Conservation (phyloP, 2,113 vertebrate species). For the Kryptolebias marmoratus region DNA sequence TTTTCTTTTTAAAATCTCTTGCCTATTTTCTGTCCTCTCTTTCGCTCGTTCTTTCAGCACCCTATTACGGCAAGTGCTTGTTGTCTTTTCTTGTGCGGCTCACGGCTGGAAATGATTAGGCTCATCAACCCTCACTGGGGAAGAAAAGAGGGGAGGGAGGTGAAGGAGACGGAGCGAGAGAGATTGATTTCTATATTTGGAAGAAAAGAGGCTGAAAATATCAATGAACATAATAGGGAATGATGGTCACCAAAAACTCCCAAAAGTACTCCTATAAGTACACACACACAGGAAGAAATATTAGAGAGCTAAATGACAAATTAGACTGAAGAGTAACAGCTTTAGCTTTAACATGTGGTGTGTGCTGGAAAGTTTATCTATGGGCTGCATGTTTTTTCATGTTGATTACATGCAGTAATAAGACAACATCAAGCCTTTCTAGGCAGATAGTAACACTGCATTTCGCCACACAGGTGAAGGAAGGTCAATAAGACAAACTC, state of each 20-base stretch:
- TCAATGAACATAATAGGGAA: conserved; percentile 55
- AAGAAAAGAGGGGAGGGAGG: conserved; percentile 49
- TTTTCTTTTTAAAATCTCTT: conserved; percentile 37
- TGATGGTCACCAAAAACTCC: conserved; percentile 22
- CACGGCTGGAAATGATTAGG: conserved; percentile 78
- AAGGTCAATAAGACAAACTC: not conserved
- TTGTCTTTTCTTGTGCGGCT: conserved; percentile 76
- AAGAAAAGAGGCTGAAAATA: conserved; percentile 63
- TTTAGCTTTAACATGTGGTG: conserved; percentile 53
- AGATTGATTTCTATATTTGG: conserved; percentile 76
- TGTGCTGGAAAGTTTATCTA: conserved; percentile 60
- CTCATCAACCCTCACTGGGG: conserved; percentile 67
- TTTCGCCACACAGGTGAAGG: not conserved
- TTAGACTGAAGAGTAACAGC: conserved; percentile 6
- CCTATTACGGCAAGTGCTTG: conserved; percentile 75
- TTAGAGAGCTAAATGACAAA: conserved; percentile 16
- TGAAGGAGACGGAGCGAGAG: conserved; percentile 39
- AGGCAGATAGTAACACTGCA: not conserved
- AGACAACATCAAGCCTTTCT: not conserved
- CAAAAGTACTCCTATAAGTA: not conserved
- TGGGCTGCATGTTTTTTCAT: conserved; percentile 26
- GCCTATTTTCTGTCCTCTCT: conserved; percentile 45
- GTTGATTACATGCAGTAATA: not conserved
- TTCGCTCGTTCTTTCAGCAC: conserved; percentile 67
- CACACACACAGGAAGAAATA: conserved; percentile 2